phyloP scores from a whole-genome alignment of 2,113 vertebrate species.

The Pelobates fuscus region DNA sequence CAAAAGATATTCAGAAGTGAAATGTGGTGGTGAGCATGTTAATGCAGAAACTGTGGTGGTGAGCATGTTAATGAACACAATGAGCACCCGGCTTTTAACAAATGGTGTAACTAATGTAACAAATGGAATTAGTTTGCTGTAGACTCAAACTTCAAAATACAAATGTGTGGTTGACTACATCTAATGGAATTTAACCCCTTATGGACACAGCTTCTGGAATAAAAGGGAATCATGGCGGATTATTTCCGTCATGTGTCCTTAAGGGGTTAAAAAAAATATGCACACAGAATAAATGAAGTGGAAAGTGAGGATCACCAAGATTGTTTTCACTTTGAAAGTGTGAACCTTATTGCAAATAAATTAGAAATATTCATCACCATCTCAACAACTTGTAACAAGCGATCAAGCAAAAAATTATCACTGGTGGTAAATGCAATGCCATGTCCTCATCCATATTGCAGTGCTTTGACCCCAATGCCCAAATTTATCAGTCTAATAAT shows the following conservation, averaged over 20 bases:
- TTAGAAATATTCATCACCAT: constrained; percentile 1
- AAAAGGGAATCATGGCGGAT: too few species aligned
- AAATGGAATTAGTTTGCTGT: not conserved
- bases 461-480: not conserved
- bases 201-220: too few species aligned
- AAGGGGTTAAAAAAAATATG: too few species aligned
- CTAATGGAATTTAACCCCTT: not conserved
- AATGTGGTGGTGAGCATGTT: not conserved
- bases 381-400: constrained; percentile 1
- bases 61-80: not conserved
- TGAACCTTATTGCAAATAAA: not conserved
- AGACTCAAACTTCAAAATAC: not conserved
- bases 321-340: not conserved
- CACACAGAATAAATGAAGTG: not conserved
- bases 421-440: not conserved
- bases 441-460: constrained; percentile 6
- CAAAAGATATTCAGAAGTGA: too few species aligned
- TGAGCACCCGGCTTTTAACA: not conserved
- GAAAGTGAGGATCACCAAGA: not conserved
- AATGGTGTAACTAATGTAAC: not conserved
- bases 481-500: not conserved
- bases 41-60: not conserved
- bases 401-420: not conserved
- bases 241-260: too few species aligned
- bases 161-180: not conserved